Conservation (phyloP, 37 sponge, comb jelly and placozoan genomes). For the Corticium candelabrum region DNA sequence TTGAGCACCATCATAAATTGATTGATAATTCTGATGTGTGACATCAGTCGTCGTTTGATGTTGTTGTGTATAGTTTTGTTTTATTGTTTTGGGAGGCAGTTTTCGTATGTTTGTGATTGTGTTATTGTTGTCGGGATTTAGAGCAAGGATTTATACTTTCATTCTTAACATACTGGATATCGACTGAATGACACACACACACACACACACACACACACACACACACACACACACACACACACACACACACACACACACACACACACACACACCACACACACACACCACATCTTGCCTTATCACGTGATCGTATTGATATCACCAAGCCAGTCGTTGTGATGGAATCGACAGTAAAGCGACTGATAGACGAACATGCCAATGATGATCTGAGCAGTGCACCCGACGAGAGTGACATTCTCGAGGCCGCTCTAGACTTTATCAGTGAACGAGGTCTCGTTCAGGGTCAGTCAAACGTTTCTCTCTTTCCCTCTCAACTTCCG, state of each 20-base stretch:
- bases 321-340: background rate
- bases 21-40: background rate
- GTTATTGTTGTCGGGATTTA: too few species aligned
- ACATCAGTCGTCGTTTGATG: too few species aligned
- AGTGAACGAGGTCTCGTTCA: background rate
- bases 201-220: too few species aligned
- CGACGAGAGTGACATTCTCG: background rate
- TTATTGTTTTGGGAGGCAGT: too few species aligned
- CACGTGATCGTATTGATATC: too few species aligned
- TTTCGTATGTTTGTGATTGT: too few species aligned
- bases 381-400: background rate
- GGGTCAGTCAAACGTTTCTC: background rate
- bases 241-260: background rate
- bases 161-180: too few species aligned
- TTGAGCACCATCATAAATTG: constrained; percentile 1
- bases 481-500: background rate
- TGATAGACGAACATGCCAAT: background rate
- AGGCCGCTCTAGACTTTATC: background rate
- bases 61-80: too few species aligned
- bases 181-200: too few species aligned
- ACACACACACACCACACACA: too few species aligned
- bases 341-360: background rate
- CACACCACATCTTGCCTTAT: background rate
- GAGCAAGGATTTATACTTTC: too few species aligned
- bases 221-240: too few species aligned